Conservation (phyloP, 2,797 vertebrate genomes). For the Takifugu ocellatus region DNA sequence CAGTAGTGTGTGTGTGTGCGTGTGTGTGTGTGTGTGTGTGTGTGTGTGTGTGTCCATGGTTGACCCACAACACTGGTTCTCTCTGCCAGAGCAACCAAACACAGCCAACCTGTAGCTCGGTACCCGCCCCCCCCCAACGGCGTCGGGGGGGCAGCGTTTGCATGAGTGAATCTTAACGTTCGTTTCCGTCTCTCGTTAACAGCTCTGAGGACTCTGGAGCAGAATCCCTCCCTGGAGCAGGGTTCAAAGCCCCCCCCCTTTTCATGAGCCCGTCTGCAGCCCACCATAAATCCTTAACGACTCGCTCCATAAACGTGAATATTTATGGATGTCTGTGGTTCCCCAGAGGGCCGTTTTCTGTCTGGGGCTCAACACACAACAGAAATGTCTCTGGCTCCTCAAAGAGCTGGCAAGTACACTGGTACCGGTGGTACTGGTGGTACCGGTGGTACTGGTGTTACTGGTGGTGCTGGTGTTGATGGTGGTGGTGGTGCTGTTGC, state of each 20-base stretch:
- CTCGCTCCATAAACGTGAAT: slow-evolving; percentile 77
- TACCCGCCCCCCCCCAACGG: slow-evolving; percentile 45
- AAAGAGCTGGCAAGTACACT: slow-evolving; percentile 39
- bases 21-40: not conserved
- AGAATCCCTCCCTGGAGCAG: slow-evolving; percentile 13
- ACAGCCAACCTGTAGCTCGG: slow-evolving; percentile 8
- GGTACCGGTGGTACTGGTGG: slow-evolving; percentile 25
- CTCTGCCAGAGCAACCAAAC: slow-evolving; percentile 19
- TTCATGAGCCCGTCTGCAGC: slow-evolving; percentile 61
- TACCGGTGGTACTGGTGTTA: too few species aligned
- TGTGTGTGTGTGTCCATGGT: slow-evolving; percentile 9
- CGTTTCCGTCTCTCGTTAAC: slow-evolving; percentile 42
- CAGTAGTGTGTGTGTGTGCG: not conserved
- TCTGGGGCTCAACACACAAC: slow-evolving; percentile 65
- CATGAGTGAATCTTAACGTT: slow-evolving; percentile 45
- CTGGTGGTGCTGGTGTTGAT: too few species aligned
- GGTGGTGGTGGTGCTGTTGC: too few species aligned
- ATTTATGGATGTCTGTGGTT: slow-evolving; percentile 76
- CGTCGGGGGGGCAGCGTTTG: slow-evolving; percentile 39
- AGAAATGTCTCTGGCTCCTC: slow-evolving; percentile 58
- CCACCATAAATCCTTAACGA: slow-evolving; percentile 77
- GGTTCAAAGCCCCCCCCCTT: slow-evolving; percentile 24
- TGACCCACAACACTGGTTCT: slow-evolving; percentile 29
- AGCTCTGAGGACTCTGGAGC: slow-evolving; percentile 30
- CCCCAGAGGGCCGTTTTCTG: slow-evolving; percentile 72